phyloP scores from a whole-genome alignment of 2,797 vertebrate species.

The Octomys mimax region DNA sequence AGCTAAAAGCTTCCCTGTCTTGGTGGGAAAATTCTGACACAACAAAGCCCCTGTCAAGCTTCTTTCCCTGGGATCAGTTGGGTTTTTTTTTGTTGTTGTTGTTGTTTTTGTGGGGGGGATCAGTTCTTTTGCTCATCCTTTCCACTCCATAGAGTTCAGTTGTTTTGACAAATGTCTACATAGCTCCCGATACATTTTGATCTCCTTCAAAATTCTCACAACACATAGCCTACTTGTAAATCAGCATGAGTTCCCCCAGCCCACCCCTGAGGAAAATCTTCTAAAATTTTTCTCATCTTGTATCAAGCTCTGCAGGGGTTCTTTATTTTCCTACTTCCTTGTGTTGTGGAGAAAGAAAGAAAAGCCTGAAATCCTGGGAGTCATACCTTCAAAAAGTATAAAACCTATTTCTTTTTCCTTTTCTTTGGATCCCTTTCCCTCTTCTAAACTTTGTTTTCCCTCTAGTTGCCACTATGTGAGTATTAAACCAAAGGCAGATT shows the following conservation, averaged over 20 bases:
- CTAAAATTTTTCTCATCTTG: slow-evolving; percentile 33
- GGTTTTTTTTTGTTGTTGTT: no score
- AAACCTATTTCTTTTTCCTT: neutral
- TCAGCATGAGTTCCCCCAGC: neutral
- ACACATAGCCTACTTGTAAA: neutral
- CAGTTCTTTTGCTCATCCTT: neutral
- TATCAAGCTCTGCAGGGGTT: neutral
- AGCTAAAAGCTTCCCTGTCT: slow-evolving; percentile 36
- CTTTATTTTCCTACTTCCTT: neutral
- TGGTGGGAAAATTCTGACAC: slow-evolving; percentile 52
- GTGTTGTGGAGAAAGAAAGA: neutral
- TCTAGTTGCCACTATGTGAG: neutral
- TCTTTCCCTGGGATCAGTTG: neutral
- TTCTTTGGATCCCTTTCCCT: neutral
- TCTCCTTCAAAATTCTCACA: slow-evolving; percentile 43
- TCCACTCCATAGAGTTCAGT: slow-evolving; percentile 50
- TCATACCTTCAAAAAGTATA: slow-evolving; percentile 9
- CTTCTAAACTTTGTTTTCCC: neutral
- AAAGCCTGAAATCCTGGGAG: neutral
- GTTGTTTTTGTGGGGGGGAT: neutral
- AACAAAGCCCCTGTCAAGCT: neutral
- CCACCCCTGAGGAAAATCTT: neutral
- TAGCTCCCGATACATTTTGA: neutral
- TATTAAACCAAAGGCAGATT: neutral
- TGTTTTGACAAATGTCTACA: slow-evolving; percentile 67